Conservation (phyloP, 2,797 vertebrate genomes). For the Adelosebastes latens region DNA sequence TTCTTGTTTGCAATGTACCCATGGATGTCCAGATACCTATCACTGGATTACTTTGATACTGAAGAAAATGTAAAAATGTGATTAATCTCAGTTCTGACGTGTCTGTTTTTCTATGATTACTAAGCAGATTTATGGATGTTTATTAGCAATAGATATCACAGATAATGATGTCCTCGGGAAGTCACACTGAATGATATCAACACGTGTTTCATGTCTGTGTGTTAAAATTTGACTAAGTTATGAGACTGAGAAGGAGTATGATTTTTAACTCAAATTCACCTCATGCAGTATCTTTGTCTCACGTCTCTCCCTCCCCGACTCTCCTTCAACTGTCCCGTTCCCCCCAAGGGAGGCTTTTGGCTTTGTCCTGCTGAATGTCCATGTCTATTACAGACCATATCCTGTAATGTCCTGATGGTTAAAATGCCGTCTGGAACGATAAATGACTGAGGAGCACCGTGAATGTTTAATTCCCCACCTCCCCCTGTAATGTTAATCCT, state of each 20-base stretch:
- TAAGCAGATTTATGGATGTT: background rate
- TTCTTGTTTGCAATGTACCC: background rate
- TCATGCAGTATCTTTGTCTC: background rate
- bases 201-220: background rate
- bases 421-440: background rate
- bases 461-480: background rate
- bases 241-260: background rate
- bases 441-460: background rate
- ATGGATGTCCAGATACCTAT: background rate
- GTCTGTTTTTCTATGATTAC: background rate
- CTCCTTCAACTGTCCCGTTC: background rate
- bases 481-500: background rate
- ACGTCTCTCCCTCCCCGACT: background rate
- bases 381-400: background rate
- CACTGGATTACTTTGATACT: background rate
- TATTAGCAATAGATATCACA: background rate
- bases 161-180: background rate
- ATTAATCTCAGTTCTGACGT: too few species aligned
- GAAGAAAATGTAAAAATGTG: background rate
- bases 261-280: background rate
- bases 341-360: background rate
- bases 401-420: background rate
- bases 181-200: background rate
- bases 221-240: background rate
- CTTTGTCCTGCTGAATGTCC: background rate